Conservation (phyloP, 2,888 invertebrate species). For the Anorthoa munda region DNA sequence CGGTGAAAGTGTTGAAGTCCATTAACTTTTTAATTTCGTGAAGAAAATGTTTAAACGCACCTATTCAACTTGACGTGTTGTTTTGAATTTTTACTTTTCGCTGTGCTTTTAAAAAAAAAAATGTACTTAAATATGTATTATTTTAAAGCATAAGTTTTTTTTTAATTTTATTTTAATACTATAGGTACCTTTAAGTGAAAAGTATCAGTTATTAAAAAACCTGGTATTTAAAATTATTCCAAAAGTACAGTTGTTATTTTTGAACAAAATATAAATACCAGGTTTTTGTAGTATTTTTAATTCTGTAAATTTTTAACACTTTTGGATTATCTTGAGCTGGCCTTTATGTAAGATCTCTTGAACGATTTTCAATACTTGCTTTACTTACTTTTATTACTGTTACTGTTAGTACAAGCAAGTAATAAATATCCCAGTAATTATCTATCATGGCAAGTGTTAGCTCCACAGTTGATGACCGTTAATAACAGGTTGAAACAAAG, state of each 20-base stretch:
- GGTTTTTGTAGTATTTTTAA: neutral
- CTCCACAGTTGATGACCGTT: slow-evolving; percentile 70
- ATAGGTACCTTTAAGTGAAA: neutral
- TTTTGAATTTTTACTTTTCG: slow-evolving; percentile 29
- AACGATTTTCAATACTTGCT: slow-evolving; percentile 3
- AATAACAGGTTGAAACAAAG: slow-evolving; percentile 71
- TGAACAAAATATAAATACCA: slow-evolving; percentile 5
- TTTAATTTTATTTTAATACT: too few relatives aligned
- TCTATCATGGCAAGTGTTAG: slow-evolving; percentile 32
- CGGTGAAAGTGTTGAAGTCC: slow-evolving; percentile 44
- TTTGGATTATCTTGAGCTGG: slow-evolving; percentile 9
- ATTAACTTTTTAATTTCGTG: slow-evolving; percentile 36
- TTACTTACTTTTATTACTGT: slow-evolving; percentile 12
- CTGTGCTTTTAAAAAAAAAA: neutral
- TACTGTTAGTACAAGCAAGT: slow-evolving; percentile 10
- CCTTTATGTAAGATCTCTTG: neutral
- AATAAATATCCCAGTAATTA: slow-evolving; percentile 23
- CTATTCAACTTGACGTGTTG: neutral
- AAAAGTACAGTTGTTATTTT: neutral
- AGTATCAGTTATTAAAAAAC: neutral
- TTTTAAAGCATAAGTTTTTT: neutral
- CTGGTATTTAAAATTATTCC: neutral
- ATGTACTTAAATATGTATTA: too few relatives aligned
- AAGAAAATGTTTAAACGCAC: slow-evolving; percentile 10
- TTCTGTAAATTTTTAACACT: neutral